Evolutionary conservation across 2,888 invertebrate genomes (phyloP), one percentile per base, ranked within the genome.

Genomic region (Camptogramma bilineatum): DNA sequence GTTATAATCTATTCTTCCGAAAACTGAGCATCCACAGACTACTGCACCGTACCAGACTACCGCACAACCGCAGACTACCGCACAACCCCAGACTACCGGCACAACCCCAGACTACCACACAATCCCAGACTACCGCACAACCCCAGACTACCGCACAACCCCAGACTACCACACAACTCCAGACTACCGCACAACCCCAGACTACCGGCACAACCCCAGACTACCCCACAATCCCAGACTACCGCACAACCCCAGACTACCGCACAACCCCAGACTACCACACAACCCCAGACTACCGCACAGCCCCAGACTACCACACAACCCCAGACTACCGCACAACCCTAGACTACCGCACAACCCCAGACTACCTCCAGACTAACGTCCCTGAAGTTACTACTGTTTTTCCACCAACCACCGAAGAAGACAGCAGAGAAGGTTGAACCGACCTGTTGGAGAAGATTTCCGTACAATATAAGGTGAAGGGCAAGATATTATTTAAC

Each of bases 401-500:
- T 13, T 1, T 13, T 13, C 34, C 34, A 55, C 62, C 55, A 28
- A 0, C 16, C 16, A 69, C 51, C 19, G 64, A 51, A 16, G 66
- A 78, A 10, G 77, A 76, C 9, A 71, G 66, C 0, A 76, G 76
- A n/a, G 81, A 90, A 48, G 44, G 85, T 4, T n/a, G n/a, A n/a
- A 76, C 82, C 0, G 78, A 90, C 34, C 73, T 90, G 7, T 73
- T 90, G 16, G 91, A 91, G 72, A 85, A 81, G 52, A 76, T 92
- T 42, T 83, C 89, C 73, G 85, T 91, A 0, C 82, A 84, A 70
- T 90, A 91, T 21, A 88, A 88, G 68, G 91, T 91, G 19, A 88
- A 86, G 67, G 88, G 91, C 44, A 82, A 78, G 52, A 63, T n/a
- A n/a, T n/a, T 91, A 61, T 86, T 83, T 69, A 90, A 77, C 64